Evolutionary conservation across 2,888 invertebrate genomes (phyloP), one percentile per base, ranked within the genome.

Genomic region (Leucophenga montana): DNA sequence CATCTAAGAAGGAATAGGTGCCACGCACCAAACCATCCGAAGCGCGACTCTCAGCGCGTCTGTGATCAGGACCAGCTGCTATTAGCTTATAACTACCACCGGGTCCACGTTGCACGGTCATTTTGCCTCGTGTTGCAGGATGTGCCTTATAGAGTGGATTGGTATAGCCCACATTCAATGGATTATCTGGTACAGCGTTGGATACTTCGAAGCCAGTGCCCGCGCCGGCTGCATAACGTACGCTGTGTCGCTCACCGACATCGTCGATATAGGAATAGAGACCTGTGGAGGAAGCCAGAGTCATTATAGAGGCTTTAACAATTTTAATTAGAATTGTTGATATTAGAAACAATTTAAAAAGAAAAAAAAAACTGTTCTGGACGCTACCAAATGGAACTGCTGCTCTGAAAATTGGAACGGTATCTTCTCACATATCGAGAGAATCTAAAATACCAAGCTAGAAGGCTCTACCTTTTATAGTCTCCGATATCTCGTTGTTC

Each of bases 71-170:
- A 1, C 94, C 94, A 8, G 94, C 92, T 44, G 94, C 92, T 77
- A 94, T 92, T 77, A 94, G 93, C 80, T 93, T 93, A 85, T 94
- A 95, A 67, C 93, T 93, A 0, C 94, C 94, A 80, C 93, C 94
- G 0, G 93, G 89, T 9, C 93, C 93, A 64, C 93, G 90, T 79
- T 94, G 93, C 16, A 94, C 92, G 0, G 94, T 92, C 66, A 94
- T 93, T 73, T 93, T 90, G 13, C 94, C 94, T 65, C 94, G 90
- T 0, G 93, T 91, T 72, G 91, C 90, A 0, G 91, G 92, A 75
- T 91, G 91, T 0, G 92, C 92, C 72, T 92, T 90, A 11, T 92
- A 92, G 1, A 92, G 85, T 0, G 92, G 92, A 0, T 92, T 91
- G 31, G 91, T 90, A 78, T 93, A 94, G 84, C 91, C 93, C 0